phyloP scores from a whole-genome alignment of 2,797 vertebrate species.

The Helicolenus hilgendorfi region DNA sequence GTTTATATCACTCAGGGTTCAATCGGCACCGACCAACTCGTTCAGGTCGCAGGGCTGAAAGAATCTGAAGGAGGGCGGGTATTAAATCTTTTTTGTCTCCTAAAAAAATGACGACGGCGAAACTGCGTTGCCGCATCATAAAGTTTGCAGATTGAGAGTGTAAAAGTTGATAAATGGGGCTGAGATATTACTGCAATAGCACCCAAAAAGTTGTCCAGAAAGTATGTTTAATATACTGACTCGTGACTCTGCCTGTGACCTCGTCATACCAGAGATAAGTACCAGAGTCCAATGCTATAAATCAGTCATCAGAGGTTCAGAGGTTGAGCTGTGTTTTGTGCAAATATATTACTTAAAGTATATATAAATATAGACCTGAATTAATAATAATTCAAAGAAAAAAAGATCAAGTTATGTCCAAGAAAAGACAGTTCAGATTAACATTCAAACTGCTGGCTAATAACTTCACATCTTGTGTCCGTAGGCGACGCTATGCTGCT shows the following conservation, averaged over 20 bases:
- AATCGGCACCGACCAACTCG: constrained; percentile 53
- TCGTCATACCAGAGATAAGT: constrained; percentile 29
- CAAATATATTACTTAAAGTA: neutral
- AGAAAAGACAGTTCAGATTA: neutral
- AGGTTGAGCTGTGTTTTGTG: neutral
- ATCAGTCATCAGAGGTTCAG: neutral
- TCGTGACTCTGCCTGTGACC: neutral
- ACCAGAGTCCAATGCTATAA: neutral
- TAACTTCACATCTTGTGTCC: neutral
- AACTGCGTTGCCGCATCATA: neutral
- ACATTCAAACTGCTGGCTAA: neutral
- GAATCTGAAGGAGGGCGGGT: constrained; percentile 54
- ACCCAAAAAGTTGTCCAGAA: neutral
- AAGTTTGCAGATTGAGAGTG: neutral
- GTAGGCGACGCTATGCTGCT: neutral
- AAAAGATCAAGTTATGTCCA: neutral
- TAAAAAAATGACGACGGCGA: neutral
- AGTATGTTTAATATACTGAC: neutral
- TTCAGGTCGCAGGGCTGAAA: constrained; percentile 35
- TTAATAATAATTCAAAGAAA: neutral
- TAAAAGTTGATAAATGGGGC: neutral
- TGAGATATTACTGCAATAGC: neutral
- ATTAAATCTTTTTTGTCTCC: constrained; percentile 35
- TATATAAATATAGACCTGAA: neutral
- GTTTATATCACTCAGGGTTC: constrained; percentile 58